These are phyloP conservation scores for Galeopsomyia nigrocyanea DNA, from an alignment of 2,888 invertebrate genomes.

Conservation along the genomic window DNA sequence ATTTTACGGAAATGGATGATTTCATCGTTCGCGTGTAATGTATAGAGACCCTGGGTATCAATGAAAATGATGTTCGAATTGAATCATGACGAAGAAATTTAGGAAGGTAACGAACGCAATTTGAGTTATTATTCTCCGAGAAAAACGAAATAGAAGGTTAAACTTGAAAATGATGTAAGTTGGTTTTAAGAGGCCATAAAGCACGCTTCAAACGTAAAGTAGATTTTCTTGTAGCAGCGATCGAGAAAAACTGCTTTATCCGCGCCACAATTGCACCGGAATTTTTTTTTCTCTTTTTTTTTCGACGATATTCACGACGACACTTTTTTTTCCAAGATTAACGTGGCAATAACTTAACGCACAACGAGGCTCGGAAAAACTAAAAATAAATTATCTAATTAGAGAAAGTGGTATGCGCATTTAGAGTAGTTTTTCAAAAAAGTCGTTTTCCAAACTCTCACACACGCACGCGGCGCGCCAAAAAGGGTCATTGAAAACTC, in stretches of 20 bases:
- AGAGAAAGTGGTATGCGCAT: neutral
- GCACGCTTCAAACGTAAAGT: constrained; percentile 27
- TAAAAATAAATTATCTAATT: neutral
- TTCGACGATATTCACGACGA: neutral
- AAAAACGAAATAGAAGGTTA: neutral
- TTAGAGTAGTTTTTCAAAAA: neutral
- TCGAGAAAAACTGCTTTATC: constrained; percentile 37
- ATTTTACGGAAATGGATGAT: too few species aligned
- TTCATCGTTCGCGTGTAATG: too few species aligned
- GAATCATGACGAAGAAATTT: too few species aligned
- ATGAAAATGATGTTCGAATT: too few species aligned
- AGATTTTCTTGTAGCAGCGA: constrained; percentile 35
- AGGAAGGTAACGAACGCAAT: neutral
- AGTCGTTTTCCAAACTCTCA: constrained; percentile 1
- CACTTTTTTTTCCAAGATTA: too few species aligned
- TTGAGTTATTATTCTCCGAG: neutral
- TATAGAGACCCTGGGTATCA: too few species aligned
- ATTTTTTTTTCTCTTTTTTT: too few species aligned
- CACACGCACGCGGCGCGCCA: neutral
- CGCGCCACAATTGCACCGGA: constrained; percentile 16
- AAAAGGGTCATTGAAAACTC: constrained; percentile 35
- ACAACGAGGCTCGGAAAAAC: too few species aligned
- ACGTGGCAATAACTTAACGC: neutral
- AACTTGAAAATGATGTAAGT: constrained; percentile 29
- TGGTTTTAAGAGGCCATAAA: constrained; percentile 30